Conservation (phyloP, 2,888 invertebrate species). For the Apotomis turbidana region DNA sequence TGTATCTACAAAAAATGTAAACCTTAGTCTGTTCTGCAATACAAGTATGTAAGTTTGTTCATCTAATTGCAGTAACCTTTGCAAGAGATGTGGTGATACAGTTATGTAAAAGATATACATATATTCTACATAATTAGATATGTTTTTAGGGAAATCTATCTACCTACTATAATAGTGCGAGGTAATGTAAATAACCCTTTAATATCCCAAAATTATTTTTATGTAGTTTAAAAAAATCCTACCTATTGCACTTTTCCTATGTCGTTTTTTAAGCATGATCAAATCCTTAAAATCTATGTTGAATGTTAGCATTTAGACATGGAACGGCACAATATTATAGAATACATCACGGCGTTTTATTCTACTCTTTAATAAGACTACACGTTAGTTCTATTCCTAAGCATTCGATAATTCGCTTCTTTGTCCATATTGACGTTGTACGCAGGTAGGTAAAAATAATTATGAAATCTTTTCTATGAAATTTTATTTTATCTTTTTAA, state of each 20-base stretch:
- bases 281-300: slow-evolving; percentile 55
- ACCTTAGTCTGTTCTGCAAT: background rate
- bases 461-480: background rate
- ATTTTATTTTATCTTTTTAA: slow-evolving; percentile 29
- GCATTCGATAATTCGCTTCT: background rate
- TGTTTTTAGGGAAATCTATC: background rate
- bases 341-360: background rate
- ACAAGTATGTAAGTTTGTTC: background rate
- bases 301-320: slow-evolving; percentile 55
- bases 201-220: slow-evolving; percentile 1
- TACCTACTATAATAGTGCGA: background rate
- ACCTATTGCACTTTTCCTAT: slow-evolving; percentile 47
- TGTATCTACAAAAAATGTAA: background rate
- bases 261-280: slow-evolving; percentile 56
- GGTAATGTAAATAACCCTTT: slow-evolving; percentile 13
- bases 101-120: background rate
- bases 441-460: background rate
- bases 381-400: slow-evolving; percentile 2
- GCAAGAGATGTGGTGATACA: background rate
- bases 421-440: background rate
- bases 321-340: slow-evolving; percentile 48
- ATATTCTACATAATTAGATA: background rate
- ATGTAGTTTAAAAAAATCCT: slow-evolving; percentile 26
- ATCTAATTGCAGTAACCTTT: background rate
- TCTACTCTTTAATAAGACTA: slow-evolving; percentile 1